These are phyloP conservation scores for Pogoniulus pusillus DNA, from an alignment of 2,797 vertebrate genomes.

Conservation along the genomic window DNA sequence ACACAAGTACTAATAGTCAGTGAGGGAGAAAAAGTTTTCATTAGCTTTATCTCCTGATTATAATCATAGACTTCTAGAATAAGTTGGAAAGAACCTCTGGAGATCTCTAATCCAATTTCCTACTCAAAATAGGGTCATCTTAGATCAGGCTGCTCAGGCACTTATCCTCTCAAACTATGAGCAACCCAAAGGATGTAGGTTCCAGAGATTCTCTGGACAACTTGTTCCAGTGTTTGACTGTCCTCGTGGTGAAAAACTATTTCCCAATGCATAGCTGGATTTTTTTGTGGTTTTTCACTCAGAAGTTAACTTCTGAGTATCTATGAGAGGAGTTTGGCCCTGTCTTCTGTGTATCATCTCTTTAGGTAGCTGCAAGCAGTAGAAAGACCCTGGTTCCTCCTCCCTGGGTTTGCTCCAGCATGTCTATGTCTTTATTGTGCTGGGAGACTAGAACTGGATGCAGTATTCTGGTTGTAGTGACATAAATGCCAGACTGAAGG, in stretches of 20 bases:
- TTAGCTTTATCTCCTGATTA: background rate
- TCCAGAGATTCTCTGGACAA: background rate
- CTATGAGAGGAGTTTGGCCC: background rate
- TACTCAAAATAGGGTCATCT: background rate
- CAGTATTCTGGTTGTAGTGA: background rate
- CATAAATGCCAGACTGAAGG: background rate
- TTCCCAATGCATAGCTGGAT: background rate
- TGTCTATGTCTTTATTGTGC: background rate
- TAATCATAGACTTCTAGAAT: background rate
- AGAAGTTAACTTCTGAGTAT: background rate
- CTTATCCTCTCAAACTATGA: background rate
- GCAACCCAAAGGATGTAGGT: background rate
- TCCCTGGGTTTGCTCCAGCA: background rate
- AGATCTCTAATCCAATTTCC: background rate
- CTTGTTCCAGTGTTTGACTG: background rate
- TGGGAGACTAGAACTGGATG: background rate
- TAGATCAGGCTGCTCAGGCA: background rate
- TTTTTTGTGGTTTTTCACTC: background rate
- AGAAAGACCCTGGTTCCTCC: background rate
- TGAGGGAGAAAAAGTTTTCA: background rate
- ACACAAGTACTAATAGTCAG: background rate
- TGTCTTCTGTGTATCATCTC: background rate
- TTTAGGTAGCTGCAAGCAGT: background rate
- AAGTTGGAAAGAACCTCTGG: background rate
- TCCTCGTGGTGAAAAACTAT: background rate